These are phyloP conservation scores for Mus musculus DNA, from an alignment of 2,113 vertebrate genomes.

Conservation along the genomic window GRCm39 chr11:13794001-13794500, in stretches of 20 bases:
- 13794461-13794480: background rate
- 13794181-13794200: background rate
- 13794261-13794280: background rate
- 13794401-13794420: too few species aligned
- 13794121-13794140: fast-evolving
- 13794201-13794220: background rate
- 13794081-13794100: background rate
- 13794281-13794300: fast-evolving
- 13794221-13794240: background rate
- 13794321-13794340: too few species aligned
- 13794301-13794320: background rate
- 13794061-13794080: background rate
- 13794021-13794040: background rate
- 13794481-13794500: background rate
- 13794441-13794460: too few species aligned
- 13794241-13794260: background rate
- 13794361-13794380: background rate
- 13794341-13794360: background rate
- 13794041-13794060: background rate
- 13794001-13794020: background rate
- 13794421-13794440: background rate
- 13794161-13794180: background rate
- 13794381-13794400: background rate
- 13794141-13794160: background rate
- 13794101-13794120: fast-evolving